A percentile compares a stretch with the other conserved stretches of the same genome.
These are phyloP conservation scores for Lycaon pictus DNA, from an alignment of 2,113 vertebrate species.

Conservation along the genomic window DNA sequence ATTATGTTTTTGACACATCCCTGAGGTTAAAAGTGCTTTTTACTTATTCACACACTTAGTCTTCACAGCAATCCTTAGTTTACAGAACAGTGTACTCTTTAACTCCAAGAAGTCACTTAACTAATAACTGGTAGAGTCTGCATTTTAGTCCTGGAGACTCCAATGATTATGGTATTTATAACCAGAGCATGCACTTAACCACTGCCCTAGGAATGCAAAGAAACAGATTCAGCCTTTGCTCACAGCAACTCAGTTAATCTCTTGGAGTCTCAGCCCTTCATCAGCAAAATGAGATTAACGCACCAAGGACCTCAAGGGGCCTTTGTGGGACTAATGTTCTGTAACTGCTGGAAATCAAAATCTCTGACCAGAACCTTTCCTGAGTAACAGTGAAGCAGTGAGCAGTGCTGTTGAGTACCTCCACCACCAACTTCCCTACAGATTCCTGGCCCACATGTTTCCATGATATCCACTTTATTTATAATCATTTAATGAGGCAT, in stretches of 20 bases:
- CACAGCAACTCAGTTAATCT: neutral
- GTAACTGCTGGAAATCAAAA: neutral
- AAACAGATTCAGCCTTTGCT: neutral
- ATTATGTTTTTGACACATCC: neutral
- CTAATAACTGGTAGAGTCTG: neutral
- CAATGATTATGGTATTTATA: neutral
- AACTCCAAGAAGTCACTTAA: neutral
- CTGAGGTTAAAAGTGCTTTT: neutral
- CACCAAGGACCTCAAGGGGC: neutral
- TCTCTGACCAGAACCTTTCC: neutral
- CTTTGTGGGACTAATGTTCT: neutral
- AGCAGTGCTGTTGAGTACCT: neutral
- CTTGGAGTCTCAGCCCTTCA: neutral
- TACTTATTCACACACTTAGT: neutral
- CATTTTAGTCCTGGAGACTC: neutral
- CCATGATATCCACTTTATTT: neutral
- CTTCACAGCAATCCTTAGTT: neutral
- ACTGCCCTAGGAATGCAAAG: neutral
- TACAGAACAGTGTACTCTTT: neutral
- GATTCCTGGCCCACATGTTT: neutral
- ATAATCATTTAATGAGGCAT: neutral
- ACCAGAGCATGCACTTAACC: neutral
- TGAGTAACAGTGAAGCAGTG: neutral
- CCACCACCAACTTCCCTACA: neutral
- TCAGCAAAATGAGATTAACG: neutral